Evolutionary conservation across 2,113 vertebrate genomes (phyloP), one percentile per base, ranked within the genome.

Genomic region (Proteles cristata): DNA sequence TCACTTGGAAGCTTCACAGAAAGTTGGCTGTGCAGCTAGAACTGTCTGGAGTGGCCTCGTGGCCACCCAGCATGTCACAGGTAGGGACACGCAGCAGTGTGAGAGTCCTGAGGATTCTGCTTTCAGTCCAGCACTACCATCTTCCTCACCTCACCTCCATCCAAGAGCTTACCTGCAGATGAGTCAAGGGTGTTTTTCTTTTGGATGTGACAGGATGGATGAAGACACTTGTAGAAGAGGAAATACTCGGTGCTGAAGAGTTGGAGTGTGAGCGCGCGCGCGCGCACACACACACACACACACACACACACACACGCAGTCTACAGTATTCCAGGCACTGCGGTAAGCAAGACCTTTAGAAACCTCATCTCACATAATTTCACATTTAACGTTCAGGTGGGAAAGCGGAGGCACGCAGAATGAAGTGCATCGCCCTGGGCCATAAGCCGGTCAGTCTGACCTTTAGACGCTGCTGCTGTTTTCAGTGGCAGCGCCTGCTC

Each of bases 1-100:
- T 85, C 43, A 17, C 25, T n/a, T 7, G 31, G 43, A 90, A 65
- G 53, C 1, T 66, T 61, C 43, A 2, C 7, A 23, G 31, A 35
- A 35, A 1, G 39, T 12, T 11, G 11, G 11, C 58, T 5, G 0
- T 2, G 28, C 1, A 2, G 25, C 35, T 11, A 9, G 35, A 19
- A 58, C 5, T 1, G 58, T 8, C 55, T 33, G 71, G n/a, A 6
- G 12, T 10, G 4, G 25, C 23, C 48, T 45, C 4, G 6, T 4
- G 88, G 68, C 58, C 77, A 74, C 11, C 3, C 11, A 8, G 45
- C 31, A 0, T 4, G 26, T 61, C 35, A 10, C 28, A 85, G 43
- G 50, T 9, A 9, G 55, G 48, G 71, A 84, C 71, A 45, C 14
- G 65, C 71, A 76, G 65, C 50, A 19, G 9, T 17, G 35, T 21